phyloP scores from a whole-genome alignment of 2,888 invertebrate genomes.

The Pocota personata region DNA sequence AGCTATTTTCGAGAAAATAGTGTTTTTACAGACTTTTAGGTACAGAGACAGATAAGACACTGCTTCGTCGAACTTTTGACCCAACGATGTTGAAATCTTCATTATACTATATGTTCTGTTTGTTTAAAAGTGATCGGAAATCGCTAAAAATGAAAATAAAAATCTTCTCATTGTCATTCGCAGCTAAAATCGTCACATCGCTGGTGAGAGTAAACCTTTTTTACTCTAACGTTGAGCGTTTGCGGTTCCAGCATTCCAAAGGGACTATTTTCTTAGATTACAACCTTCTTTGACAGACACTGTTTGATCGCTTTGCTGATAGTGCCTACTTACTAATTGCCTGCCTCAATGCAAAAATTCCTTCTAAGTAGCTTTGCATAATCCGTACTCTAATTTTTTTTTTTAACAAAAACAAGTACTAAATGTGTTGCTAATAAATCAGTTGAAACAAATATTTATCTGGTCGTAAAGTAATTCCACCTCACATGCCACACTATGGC shows the following conservation, averaged over 20 bases:
- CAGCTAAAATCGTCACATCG: no score
- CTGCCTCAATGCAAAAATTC: not conserved
- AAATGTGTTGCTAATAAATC: constrained; percentile 41
- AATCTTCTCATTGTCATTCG: no score
- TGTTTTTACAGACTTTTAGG: no score
- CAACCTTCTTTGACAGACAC: not conserved
- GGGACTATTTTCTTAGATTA: not conserved
- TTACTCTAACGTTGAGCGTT: not conserved
- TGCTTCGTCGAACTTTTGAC: no score
- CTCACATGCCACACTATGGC: constrained; percentile 25
- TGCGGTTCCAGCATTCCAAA: not conserved
- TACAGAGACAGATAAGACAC: no score
- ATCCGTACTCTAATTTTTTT: not conserved
- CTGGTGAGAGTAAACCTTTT: no score
- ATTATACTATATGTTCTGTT: no score
- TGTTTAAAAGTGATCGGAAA: no score
- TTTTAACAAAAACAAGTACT: not conserved
- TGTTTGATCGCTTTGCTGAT: not conserved
- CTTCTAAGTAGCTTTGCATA: not conserved
- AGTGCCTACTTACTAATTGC: not conserved
- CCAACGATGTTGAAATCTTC: no score
- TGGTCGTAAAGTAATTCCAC: constrained; percentile 8
- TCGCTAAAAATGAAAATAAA: no score
- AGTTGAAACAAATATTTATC: constrained; percentile 54
- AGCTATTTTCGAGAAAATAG: no score